phyloP scores from a whole-genome alignment of 1,140 invertebrate species.

The Lasioglossum albipes region DNA sequence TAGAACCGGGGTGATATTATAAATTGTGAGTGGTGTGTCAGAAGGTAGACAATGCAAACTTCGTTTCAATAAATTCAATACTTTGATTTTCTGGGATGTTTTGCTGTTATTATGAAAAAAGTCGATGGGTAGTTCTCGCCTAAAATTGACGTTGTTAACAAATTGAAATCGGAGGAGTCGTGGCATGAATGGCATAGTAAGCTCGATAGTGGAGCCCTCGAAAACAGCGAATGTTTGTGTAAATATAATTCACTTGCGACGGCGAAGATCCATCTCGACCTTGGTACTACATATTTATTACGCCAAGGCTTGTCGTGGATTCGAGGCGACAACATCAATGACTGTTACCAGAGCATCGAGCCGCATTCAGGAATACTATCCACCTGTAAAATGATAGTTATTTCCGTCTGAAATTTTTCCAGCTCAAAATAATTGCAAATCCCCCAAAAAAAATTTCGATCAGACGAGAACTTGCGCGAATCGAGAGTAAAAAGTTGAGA shows the following conservation, averaged over 20 bases:
- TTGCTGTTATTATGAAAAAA: no score
- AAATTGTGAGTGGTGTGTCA: no score
- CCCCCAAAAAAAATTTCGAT: no score
- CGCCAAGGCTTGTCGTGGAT: neutral
- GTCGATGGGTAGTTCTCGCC: no score
- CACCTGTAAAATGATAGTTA: neutral
- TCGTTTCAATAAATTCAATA: no score
- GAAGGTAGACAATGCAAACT: no score
- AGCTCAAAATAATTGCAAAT: no score
- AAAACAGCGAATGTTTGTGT: neutral
- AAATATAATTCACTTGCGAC: neutral
- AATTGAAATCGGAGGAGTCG: neutral
- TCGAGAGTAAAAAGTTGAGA: no score
- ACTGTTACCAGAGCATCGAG: neutral
- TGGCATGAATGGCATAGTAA: slow-evolving; percentile 11
- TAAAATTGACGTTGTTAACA: neutral
- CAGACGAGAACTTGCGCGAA: no score
- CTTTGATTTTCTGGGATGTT: no score
- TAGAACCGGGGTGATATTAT: no score
- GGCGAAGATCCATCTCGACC: neutral
- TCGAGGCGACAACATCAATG: neutral
- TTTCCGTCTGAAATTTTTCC: neutral
- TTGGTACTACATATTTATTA: neutral
- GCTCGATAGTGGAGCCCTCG: neutral
- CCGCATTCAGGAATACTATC: neutral